phyloP scores from a whole-genome alignment of 1,140 invertebrate species.

The Epicauta chinensis region DNA sequence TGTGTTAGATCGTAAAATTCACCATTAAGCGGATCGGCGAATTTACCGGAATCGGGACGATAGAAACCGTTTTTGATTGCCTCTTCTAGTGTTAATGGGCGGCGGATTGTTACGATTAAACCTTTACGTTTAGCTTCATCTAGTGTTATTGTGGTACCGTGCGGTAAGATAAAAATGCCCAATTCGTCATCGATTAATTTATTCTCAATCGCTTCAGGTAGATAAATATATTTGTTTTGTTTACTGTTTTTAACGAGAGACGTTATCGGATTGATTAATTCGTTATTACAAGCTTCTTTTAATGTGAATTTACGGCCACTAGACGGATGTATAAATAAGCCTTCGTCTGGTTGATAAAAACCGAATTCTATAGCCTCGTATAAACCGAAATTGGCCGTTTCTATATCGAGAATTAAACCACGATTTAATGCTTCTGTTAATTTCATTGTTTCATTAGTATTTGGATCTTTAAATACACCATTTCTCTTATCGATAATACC shows the following conservation, averaged over 20 bases:
- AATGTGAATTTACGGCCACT: constrained; percentile 72
- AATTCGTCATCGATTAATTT: constrained; percentile 67
- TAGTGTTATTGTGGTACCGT: constrained; percentile 57
- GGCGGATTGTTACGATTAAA: constrained; percentile 65
- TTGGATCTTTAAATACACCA: constrained; percentile 70
- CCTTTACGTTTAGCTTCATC: constrained; percentile 64
- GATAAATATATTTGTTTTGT: constrained; percentile 61
- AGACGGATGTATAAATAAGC: constrained; percentile 75
- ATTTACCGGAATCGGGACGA: constrained; percentile 68
- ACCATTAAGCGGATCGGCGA: constrained; percentile 67
- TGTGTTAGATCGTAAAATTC: constrained; percentile 63
- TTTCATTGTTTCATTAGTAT: constrained; percentile 57
- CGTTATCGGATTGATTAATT: constrained; percentile 72
- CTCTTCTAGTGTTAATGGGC: constrained; percentile 68
- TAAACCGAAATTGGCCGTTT: constrained; percentile 71
- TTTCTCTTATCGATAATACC: constrained; percentile 77
- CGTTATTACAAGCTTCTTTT: constrained; percentile 67
- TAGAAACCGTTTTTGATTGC: constrained; percentile 71
- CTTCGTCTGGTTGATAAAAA: constrained; percentile 65
- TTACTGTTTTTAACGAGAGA: constrained; percentile 72
- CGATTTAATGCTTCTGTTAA: constrained; percentile 65
- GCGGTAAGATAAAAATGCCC: constrained; percentile 62
- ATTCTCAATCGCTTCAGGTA: constrained; percentile 68
- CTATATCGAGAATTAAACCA: constrained; percentile 78
- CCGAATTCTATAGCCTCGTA: constrained; percentile 79